Conservation (phyloP, 2,888 invertebrate species). For the Xanthia icteritia region DNA sequence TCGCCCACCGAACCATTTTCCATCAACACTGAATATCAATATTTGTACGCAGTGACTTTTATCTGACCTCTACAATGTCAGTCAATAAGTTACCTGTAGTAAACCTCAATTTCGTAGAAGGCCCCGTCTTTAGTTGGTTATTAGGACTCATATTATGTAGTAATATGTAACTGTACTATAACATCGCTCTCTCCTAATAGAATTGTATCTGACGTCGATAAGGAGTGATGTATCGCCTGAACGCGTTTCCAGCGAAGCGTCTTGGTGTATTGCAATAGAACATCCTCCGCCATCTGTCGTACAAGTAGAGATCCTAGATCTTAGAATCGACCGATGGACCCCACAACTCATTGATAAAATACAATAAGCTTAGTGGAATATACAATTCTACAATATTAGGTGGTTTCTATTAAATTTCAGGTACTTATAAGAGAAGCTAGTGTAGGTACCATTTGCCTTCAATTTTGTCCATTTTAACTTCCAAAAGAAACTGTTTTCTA, state of each 20-base stretch:
- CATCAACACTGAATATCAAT: background rate
- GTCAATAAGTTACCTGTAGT: background rate
- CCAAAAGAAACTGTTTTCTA: background rate
- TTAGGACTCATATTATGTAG: background rate
- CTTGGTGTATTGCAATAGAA: slow-evolving; percentile 22
- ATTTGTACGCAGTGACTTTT: background rate
- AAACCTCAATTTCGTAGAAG: background rate
- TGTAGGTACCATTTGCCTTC: background rate
- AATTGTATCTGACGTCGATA: slow-evolving; percentile 31
- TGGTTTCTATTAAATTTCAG: background rate
- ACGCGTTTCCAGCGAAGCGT: slow-evolving; percentile 2
- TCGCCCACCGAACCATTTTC: background rate
- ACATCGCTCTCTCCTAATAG: background rate
- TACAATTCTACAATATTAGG: background rate
- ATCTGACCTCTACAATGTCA: background rate
- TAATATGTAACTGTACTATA: background rate
- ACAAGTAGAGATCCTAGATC: slow-evolving; percentile 8
- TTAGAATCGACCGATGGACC: slow-evolving; percentile 3
- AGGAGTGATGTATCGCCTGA: slow-evolving; percentile 28
- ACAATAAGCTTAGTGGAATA: background rate
- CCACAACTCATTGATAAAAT: background rate
- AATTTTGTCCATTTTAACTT: background rate
- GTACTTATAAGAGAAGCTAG: background rate
- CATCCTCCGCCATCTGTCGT: background rate
- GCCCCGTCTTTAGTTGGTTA: background rate